These are phyloP conservation scores for Prionailurus viverrinus DNA, from an alignment of 2,113 vertebrate species.

Conservation along the genomic window DNA sequence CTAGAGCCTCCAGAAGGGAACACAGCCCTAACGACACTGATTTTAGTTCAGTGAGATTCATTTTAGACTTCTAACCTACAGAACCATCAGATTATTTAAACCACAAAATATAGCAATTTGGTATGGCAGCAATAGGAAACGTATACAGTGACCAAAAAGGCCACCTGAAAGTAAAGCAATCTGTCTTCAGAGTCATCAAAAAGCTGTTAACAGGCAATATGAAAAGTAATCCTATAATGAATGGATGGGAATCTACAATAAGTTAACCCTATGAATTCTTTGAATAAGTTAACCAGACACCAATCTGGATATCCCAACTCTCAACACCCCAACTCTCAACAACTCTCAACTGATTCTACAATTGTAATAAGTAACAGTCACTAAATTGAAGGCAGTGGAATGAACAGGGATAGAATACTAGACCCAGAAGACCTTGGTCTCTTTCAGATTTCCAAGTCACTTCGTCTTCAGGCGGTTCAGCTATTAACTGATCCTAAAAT, in stretches of 20 bases:
- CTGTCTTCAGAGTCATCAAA: background rate
- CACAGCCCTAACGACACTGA: background rate
- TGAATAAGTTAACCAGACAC: background rate
- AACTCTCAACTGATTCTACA: background rate
- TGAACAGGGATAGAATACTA: background rate
- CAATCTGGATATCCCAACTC: too few relatives aligned
- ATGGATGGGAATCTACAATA: background rate
- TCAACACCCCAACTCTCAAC: too few relatives aligned
- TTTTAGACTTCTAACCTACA: background rate
- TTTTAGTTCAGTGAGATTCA: background rate
- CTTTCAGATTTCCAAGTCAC: background rate
- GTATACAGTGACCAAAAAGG: background rate
- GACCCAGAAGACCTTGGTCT: background rate
- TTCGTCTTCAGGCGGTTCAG: background rate
- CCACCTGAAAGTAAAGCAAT: background rate
- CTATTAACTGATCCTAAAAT: background rate
- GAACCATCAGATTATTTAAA: background rate
- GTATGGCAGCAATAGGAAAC: background rate
- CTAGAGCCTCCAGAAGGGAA: background rate
- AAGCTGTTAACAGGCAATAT: background rate
- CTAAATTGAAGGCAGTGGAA: background rate
- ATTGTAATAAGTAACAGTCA: background rate
- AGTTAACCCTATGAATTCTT: background rate
- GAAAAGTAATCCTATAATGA: background rate
- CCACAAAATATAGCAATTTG: background rate